Base-by-base conservation (phyloP, 2,888 invertebrate species). In the Thumatha senex region DNA sequence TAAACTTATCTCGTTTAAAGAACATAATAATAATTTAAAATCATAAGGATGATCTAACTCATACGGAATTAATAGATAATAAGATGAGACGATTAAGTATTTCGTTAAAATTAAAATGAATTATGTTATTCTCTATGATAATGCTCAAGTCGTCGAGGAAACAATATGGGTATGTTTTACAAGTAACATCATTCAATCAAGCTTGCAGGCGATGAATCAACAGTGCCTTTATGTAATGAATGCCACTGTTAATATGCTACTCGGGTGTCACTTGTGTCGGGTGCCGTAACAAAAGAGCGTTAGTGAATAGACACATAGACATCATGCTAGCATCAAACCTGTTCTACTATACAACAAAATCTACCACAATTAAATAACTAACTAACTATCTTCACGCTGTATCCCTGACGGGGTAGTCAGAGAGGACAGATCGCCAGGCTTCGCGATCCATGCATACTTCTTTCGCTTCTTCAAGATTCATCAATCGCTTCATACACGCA, bases 211-310 rank as follows among this genome's bases (percentile, higher is more conserved):
- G 10, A 31, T 72, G 73, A 68, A 67, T 71, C 72, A 72, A 67
- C 67, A 62, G 48, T 54, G 61, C 55, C 63, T 68, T 76, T 73
- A 72, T 71, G 72, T 74, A 78, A 78, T 69, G 52, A 69, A 70
- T 68, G 62, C 56, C 51, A 64, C 67, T 62, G 76, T 81, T 78
- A 74, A 66, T 79, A 82, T 80, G 74, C 78, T 65, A 48, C 56
- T 67, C 73, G 58, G 67, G 76, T 76, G 65, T 69, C 70, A 58
- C 63, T 60, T 68, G 76, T 76, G 65, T 69, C 70, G 57, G 63
- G 59, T 68, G 69, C 66, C 62, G 59, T 67, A 66, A 75, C 74
- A 76, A 74, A 73, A 73, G 63, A 53, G 65, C 69, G 70, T 66
- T 68, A 24, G 18, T 24, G 18, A 24, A 24, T 24, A 24, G n/a